Conservation (phyloP, 2,797 vertebrate species). For the Spea hammondii region DNA sequence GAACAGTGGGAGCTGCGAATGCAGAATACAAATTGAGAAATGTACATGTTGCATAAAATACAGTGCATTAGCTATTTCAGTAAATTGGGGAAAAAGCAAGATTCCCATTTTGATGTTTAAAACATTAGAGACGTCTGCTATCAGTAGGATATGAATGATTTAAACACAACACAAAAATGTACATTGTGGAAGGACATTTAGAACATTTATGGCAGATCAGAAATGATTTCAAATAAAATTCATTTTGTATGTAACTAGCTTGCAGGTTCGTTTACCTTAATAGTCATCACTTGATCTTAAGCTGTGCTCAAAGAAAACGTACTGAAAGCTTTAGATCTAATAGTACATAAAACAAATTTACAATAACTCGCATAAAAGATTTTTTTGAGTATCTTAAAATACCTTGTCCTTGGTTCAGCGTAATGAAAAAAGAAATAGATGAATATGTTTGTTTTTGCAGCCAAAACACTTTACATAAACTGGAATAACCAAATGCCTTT, state of each 20-base stretch:
- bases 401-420: not conserved
- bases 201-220: slow-evolving; percentile 25
- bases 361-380: slow-evolving; percentile 1
- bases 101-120: slow-evolving; percentile 1
- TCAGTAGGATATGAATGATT: slow-evolving; percentile 16
- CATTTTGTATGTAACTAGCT: slow-evolving; percentile 32
- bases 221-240: slow-evolving; percentile 25
- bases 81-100: slow-evolving; percentile 40
- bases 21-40: not conserved
- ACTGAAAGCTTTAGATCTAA: slow-evolving; percentile 15
- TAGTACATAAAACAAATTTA: slow-evolving; percentile 26
- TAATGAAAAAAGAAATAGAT: slow-evolving; percentile 9
- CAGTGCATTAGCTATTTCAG: slow-evolving; percentile 2
- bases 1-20: not conserved
- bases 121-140: slow-evolving; percentile 22
- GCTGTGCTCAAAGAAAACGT: not conserved
- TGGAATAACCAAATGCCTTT: no score
- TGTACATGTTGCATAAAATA: slow-evolving; percentile 26
- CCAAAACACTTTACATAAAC: not conserved
- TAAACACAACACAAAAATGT: slow-evolving; percentile 35
- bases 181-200: slow-evolving; percentile 5
- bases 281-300: slow-evolving; percentile 15
- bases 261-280: slow-evolving; percentile 36
- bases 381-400: not conserved
- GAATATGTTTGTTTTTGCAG: not conserved